Evolutionary conservation across 2,113 vertebrate genomes (phyloP), one percentile per base, ranked within the genome.

Genomic region (Coptodon bakossiorum): DNA sequence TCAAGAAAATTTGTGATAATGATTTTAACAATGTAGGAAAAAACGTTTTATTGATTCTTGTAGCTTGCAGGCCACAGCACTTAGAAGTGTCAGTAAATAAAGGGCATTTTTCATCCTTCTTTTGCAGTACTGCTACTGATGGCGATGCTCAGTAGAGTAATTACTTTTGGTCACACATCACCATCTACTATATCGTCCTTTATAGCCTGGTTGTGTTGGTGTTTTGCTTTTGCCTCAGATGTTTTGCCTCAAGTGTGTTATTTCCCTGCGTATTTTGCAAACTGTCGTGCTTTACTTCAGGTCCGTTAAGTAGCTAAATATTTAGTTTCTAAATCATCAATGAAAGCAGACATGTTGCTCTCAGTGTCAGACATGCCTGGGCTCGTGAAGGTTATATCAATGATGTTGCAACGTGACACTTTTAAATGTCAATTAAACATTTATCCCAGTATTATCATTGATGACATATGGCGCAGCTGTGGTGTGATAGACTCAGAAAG

Each of bases 41-140:
- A 71, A 43, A 45, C 43, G n/a, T 0, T 68, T 68, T 38, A 68
- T 40, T 40, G 34, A 68, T 38, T 22, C 19, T 68, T 68, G 34
- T 22, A n/a, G 11, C 34, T 68, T 38, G 11, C 63, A 0, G 34
- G 6, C 4, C 3, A 1, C 63, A 66, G 6, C 34, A 22, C 34
- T 38, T 68, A 0, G 1, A 38, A 38, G 11, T 3, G 63, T 38
- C 63, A 22, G 34, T 68, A 1, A 68, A 68, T 38, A 19, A 40
- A 68, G 19, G 61, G 11, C 19, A 68, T 40, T 68, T 40, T 40
- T 4, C 34, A 68, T 40, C 63, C 63, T 68, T 8, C 34, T 22
- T 40, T 68, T 68, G 34, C 19, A 40, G 34, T 22, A 13, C 63
- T 66, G 8, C 0, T 1, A 40, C 34, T 68, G 19, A 40, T 8